phyloP scores from a whole-genome alignment of 2,888 invertebrate genomes.

The Abrostola triplasia region DNA sequence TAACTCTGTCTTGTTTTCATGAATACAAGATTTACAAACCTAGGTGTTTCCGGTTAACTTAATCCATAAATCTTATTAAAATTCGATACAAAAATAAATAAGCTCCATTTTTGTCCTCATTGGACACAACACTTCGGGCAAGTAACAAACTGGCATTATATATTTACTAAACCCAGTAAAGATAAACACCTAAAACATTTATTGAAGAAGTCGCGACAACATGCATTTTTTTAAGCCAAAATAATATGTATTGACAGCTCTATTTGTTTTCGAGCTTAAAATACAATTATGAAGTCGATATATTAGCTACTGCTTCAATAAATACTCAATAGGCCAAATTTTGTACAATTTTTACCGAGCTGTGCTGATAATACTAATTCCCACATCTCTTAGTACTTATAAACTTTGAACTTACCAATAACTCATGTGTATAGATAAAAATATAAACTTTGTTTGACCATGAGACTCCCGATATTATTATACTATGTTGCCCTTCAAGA shows the following conservation, averaged over 20 bases:
- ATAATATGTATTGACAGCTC: neutral
- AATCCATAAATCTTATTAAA: slow-evolving; percentile 45
- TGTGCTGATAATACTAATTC: neutral
- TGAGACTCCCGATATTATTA: neutral
- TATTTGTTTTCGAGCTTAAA: no score
- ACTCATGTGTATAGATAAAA: neutral
- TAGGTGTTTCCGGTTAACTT: slow-evolving; percentile 22
- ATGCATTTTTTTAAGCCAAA: neutral
- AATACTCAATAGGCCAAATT: neutral
- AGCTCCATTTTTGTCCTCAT: slow-evolving; percentile 41
- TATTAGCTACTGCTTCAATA: neutral
- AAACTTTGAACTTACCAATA: slow-evolving; percentile 18
- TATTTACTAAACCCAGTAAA: neutral
- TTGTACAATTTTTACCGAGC: neutral
- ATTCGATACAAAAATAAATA: slow-evolving; percentile 46
- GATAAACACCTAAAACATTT: neutral
- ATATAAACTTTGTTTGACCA: neutral
- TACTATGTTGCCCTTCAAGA: no score
- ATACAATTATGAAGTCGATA: no score
- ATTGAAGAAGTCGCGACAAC: neutral
- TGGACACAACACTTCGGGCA: slow-evolving; percentile 25
- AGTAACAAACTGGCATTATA: slow-evolving; percentile 15
- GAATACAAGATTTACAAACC: neutral
- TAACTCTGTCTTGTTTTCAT: neutral
- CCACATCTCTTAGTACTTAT: slow-evolving; percentile 6